phyloP scores from a whole-genome alignment of 2,113 vertebrate species.

The Channa maculata region DNA sequence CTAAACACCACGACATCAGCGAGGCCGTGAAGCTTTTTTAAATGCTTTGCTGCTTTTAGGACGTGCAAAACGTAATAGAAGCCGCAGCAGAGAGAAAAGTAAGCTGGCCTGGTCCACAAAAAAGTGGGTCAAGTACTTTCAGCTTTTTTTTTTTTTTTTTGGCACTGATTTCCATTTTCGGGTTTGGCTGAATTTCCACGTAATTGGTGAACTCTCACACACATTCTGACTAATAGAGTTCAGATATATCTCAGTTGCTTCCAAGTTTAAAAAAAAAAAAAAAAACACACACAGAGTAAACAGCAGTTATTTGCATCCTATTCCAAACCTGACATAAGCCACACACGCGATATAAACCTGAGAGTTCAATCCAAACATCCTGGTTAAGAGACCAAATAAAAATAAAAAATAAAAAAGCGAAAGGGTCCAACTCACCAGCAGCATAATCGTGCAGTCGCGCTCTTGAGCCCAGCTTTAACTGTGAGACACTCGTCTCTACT shows the following conservation, averaged over 20 bases:
- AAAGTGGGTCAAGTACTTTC: background rate
- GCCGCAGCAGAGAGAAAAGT: background rate
- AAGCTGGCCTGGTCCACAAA: background rate
- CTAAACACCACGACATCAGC: slow-evolving; percentile 34
- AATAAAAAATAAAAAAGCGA: background rate
- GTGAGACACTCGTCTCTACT: background rate
- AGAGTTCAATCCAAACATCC: too few species aligned
- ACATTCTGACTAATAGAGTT: background rate
- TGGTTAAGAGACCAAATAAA: too few species aligned
- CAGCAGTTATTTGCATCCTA: background rate
- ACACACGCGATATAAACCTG: background rate
- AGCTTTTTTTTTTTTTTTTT: background rate
- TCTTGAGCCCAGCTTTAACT: background rate
- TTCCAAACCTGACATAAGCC: background rate
- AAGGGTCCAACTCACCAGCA: slow-evolving; percentile 57
- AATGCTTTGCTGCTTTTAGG: background rate
- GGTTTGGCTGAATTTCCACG: background rate
- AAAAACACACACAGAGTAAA: too few species aligned
- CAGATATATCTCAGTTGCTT: background rate
- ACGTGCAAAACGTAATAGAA: background rate
- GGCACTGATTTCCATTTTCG: background rate
- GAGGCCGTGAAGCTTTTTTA: too few species aligned
- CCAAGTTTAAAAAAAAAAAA: too few species aligned
- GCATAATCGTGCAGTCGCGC: slow-evolving; percentile 38
- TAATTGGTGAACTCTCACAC: too few species aligned